These are phyloP conservation scores for Odontomachus brunneus DNA, from an alignment of 1,140 invertebrate genomes.

Conservation along the genomic window DNA sequence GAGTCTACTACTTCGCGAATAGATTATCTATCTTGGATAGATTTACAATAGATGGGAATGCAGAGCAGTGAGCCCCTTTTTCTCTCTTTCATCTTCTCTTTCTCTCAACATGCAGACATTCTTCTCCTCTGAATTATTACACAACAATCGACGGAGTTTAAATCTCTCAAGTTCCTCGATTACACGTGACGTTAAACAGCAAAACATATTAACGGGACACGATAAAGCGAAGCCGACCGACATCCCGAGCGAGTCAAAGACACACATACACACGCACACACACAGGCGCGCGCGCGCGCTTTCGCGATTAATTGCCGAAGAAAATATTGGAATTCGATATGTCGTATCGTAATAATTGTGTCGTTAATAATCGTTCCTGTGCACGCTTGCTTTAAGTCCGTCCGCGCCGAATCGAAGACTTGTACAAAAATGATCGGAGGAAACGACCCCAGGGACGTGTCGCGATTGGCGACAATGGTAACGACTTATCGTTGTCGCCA, in stretches of 20 bases:
- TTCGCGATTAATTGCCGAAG: conserved; percentile 53
- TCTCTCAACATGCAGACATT: conserved; percentile 6
- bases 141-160: conserved; percentile 65
- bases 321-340: conserved; percentile 78
- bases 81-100: not conserved
- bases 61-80: too few relatives aligned
- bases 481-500: not conserved
- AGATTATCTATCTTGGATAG: conserved; percentile 53
- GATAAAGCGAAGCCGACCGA: conserved; percentile 42
- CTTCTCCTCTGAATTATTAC: conserved; percentile 52
- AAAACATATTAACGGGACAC: conserved; percentile 39
- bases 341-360: conserved; percentile 66
- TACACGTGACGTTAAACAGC: conserved; percentile 46
- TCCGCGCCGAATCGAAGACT: conserved; percentile 8
- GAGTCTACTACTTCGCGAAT: conserved; percentile 49
- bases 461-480: not conserved
- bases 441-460: not conserved
- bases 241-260: conserved; percentile 67
- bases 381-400: conserved; percentile 43
- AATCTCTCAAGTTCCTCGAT: conserved; percentile 55
- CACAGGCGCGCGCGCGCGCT: conserved; percentile 1
- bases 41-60: too few relatives aligned
- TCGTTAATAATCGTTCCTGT: conserved; percentile 64
- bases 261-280: conserved; percentile 56
- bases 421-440: conserved; percentile 38